Conservation (phyloP, 2,797 vertebrate genomes). For the Acanthurus leucopareius region DNA sequence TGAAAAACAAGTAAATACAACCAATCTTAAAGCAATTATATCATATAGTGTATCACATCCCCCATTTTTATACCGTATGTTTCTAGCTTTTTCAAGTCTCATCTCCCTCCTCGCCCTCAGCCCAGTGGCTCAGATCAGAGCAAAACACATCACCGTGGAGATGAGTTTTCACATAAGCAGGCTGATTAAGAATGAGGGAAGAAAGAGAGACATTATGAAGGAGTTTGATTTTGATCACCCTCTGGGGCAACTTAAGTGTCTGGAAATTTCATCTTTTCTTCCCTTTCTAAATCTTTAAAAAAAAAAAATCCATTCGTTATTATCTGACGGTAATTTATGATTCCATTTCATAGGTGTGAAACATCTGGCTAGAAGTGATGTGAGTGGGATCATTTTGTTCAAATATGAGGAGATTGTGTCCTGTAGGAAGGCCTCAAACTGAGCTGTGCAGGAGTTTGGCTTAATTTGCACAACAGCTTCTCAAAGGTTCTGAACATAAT, state of each 20-base stretch:
- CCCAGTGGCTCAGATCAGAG: slow-evolving; percentile 17
- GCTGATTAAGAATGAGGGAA: slow-evolving; percentile 13
- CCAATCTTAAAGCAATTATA: neutral
- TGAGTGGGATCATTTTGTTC: neutral
- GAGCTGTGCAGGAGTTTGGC: neutral
- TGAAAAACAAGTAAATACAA: neutral
- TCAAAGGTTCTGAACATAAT: neutral
- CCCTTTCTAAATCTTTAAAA: neutral
- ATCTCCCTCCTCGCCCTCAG: neutral
- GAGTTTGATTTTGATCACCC: slow-evolving; percentile 13
- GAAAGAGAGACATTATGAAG: neutral
- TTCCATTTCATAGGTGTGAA: slow-evolving; percentile 8
- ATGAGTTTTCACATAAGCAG: slow-evolving; percentile 6
- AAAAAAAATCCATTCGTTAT: neutral
- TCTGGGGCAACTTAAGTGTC: neutral
- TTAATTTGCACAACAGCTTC: slow-evolving; percentile 11
- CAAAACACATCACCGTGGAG: slow-evolving; percentile 5
- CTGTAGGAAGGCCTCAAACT: neutral
- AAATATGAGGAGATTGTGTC: slow-evolving; percentile 1
- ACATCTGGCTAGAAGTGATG: slow-evolving; percentile 28
- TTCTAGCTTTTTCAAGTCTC: slow-evolving; percentile 6
- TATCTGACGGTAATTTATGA: neutral
- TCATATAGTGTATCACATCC: neutral
- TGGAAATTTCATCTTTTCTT: neutral
- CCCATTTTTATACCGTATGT: neutral